Evolutionary conservation across 2,888 invertebrate species (phyloP).

Genomic region (Melolontha melolontha): DNA sequence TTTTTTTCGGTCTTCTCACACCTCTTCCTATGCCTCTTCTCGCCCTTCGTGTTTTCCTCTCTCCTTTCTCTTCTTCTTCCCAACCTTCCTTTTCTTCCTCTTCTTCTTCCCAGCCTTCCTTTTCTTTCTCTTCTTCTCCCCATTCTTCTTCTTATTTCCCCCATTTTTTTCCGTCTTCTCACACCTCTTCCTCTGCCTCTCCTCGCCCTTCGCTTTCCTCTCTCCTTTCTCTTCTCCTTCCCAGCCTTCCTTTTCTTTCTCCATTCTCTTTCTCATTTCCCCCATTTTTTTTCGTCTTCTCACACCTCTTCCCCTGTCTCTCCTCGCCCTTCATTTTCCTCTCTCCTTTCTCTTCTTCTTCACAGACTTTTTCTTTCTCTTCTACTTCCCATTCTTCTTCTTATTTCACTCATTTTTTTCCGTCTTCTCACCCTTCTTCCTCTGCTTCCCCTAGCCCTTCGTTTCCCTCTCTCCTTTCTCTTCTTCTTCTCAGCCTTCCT

Average conservation of each 20-base stretch:
- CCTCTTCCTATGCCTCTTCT: no score
- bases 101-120: no score
- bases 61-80: no score
- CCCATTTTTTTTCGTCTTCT: not conserved
- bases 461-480: conserved; percentile 13
- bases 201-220: no score
- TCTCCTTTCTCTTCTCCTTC: not conserved
- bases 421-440: not conserved
- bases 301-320: not conserved
- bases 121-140: no score
- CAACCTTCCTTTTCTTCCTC: conserved; percentile 49
- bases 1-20: no score
- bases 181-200: no score
- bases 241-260: not conserved
- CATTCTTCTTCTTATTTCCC: no score
- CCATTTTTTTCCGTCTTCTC: no score
- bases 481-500: conserved; percentile 13
- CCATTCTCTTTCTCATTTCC: conserved; percentile 4
- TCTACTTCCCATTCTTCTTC: conserved; percentile 2
- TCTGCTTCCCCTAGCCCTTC: not conserved
- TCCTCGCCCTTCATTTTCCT: conserved; percentile 49
- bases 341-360: conserved; percentile 8
- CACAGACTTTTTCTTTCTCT: conserved; percentile 3
- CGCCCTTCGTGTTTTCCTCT: no score
- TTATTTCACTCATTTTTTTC: conserved; percentile 6